These are phyloP conservation scores for Formicarius rufipectus DNA, from an alignment of 2,113 vertebrate species.

Conservation along the genomic window DNA sequence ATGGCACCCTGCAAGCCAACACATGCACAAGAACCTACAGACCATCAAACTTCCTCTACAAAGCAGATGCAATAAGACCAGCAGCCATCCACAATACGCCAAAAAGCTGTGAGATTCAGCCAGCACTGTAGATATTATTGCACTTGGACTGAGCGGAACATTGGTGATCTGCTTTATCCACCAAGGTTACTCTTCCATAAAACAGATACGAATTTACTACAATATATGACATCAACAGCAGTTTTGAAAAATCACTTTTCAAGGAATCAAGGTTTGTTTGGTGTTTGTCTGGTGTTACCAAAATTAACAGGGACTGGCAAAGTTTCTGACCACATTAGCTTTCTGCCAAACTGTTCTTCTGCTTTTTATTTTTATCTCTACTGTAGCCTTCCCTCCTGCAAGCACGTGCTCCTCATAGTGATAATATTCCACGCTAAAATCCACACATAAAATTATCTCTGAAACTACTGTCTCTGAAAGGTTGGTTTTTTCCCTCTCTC, in stretches of 20 bases:
- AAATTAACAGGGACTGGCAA: background rate
- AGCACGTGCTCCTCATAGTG: background rate
- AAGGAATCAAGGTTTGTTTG: background rate
- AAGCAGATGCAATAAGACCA: background rate
- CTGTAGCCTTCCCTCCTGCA: background rate
- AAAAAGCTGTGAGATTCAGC: background rate
- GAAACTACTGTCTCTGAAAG: background rate
- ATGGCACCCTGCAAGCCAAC: background rate
- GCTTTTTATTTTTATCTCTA: background rate
- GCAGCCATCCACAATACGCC: background rate
- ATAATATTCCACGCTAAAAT: background rate
- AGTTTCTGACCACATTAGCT: background rate
- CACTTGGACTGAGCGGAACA: background rate
- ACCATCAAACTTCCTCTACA: background rate
- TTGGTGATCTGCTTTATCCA: background rate
- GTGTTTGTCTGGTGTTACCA: background rate
- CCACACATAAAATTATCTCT: background rate
- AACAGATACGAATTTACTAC: background rate
- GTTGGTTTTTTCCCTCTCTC: background rate
- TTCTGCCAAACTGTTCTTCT: slow-evolving; percentile 12
- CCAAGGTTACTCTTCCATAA: background rate
- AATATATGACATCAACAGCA: background rate
- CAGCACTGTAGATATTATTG: background rate
- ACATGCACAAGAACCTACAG: background rate
- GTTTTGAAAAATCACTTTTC: background rate